Conservation (phyloP, 1,140 invertebrate genomes). For the Pseudomyrmex flavicornis region DNA sequence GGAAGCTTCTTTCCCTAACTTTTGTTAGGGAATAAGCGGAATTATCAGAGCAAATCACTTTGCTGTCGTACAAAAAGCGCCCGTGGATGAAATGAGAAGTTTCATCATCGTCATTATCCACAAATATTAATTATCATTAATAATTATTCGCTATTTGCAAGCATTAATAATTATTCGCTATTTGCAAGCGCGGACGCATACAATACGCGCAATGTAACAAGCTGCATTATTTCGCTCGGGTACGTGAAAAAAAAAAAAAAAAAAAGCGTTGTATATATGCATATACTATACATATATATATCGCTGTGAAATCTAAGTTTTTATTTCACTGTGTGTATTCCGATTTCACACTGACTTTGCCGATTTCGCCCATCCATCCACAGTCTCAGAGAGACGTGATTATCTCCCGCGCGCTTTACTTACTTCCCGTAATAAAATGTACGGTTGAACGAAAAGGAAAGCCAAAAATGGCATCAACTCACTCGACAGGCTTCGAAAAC, state of each 20-base stretch:
- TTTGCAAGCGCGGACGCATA: not conserved
- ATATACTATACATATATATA: not conserved
- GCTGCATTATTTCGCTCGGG: slow-evolving; percentile 8
- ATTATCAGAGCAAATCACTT: no score
- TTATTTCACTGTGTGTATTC: slow-evolving; percentile 16
- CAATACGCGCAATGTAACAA: not conserved
- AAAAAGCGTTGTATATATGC: not conserved
- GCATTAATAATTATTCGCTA: no score
- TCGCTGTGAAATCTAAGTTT: slow-evolving; percentile 26
- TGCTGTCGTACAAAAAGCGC: no score
- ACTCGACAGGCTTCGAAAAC: not conserved
- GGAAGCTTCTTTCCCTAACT: no score
- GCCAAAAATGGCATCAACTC: slow-evolving; percentile 25
- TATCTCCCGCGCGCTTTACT: slow-evolving; percentile 16
- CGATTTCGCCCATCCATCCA: not conserved
- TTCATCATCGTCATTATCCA: no score
- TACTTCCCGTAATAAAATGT: slow-evolving; percentile 17
- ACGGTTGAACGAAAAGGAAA: slow-evolving; percentile 39
- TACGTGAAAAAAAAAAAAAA: not conserved
- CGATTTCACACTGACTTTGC: slow-evolving; percentile 38
- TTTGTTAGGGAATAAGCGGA: no score
- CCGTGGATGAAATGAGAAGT: no score
- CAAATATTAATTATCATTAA: no score
- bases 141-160: not conserved
- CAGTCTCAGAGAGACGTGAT: slow-evolving; percentile 11